Percentiles rank a stretch among this genome's conserved stretches.
phyloP scores from a whole-genome alignment of 1,140 invertebrate species.

The Atta colombica region DNA sequence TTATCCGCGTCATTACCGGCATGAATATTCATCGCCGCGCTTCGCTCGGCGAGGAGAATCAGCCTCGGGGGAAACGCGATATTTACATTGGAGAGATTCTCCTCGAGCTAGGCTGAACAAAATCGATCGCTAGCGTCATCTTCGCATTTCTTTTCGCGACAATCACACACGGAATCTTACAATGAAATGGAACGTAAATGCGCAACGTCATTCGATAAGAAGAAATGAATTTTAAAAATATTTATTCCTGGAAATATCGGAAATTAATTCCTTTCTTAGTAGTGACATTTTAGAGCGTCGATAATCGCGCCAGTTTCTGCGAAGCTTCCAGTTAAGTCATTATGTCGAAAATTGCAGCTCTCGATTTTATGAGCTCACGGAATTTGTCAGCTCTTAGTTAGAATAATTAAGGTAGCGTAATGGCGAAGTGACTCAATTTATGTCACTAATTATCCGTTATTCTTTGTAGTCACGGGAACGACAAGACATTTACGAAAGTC shows the following conservation, averaged over 20 bases:
- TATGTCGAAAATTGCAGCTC: neutral
- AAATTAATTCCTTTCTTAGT: neutral
- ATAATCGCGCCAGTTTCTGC: neutral
- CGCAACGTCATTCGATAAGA: neutral
- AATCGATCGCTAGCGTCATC: conserved; percentile 40
- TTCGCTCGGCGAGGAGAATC: conserved; percentile 17
- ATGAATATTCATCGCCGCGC: conserved; percentile 79
- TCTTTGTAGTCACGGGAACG: conserved; percentile 14
- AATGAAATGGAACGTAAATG: neutral
- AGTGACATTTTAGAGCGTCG: neutral
- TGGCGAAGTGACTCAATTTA: conserved; percentile 5
- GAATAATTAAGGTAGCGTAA: conserved; percentile 9
- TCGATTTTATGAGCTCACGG: conserved; percentile 1
- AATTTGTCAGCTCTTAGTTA: conserved; percentile 1
- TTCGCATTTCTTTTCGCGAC: conserved; percentile 9
- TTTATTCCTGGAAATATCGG: neutral
- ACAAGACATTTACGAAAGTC: neutral
- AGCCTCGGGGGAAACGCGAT: conserved; percentile 68
- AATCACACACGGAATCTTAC: neutral
- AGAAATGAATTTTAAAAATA: neutral
- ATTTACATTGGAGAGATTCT: conserved; percentile 69
- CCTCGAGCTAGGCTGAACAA: conserved; percentile 18
- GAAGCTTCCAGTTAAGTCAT: conserved; percentile 4
- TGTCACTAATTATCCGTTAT: conserved; percentile 3
- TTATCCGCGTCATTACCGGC: conserved; percentile 77